Percentiles rank a stretch among this genome's conserved stretches.
Conservation (phyloP, 2,888 invertebrate genomes). For the Entomobrya proxima region DNA sequence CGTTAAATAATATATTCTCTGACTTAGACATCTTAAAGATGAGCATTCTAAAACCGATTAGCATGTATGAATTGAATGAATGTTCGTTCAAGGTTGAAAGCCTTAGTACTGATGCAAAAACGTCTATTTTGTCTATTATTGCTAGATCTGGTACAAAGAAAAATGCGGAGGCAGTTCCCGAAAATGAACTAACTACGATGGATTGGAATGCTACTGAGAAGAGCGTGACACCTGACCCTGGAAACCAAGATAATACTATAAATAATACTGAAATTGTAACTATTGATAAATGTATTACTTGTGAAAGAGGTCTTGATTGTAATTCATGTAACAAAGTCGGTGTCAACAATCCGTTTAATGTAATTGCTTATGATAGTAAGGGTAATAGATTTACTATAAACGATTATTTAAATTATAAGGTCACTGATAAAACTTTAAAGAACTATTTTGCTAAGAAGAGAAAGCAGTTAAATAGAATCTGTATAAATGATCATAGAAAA, state of each 20-base stretch:
- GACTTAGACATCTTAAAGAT: not conserved
- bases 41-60: slow-evolving; percentile 11
- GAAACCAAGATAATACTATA: not conserved
- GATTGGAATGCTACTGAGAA: too few species aligned
- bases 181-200: not conserved
- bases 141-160: not conserved
- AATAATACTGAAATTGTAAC: not conserved
- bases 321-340: not conserved
- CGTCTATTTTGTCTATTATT: not conserved
- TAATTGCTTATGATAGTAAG: slow-evolving; percentile 14
- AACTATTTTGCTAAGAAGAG: slow-evolving; percentile 24
- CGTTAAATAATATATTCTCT: not conserved
- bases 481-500: slow-evolving; percentile 32
- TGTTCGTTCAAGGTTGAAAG: not conserved
- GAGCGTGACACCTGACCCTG: not conserved
- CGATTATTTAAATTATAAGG: not conserved
- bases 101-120: not conserved
- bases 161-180: too few species aligned
- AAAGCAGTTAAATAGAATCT: not conserved
- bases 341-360: slow-evolving; percentile 23
- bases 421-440: slow-evolving; percentile 21
- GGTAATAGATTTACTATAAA: slow-evolving; percentile 13
- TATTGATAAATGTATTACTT: slow-evolving; percentile 13
- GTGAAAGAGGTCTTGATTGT: slow-evolving; percentile 18
- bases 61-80: not conserved